A percentile compares a stretch with the other conserved stretches of the same genome.
These are phyloP conservation scores for Berghia stephanieae DNA, from an alignment of 1,140 invertebrate genomes.

Conservation along the genomic window DNA sequence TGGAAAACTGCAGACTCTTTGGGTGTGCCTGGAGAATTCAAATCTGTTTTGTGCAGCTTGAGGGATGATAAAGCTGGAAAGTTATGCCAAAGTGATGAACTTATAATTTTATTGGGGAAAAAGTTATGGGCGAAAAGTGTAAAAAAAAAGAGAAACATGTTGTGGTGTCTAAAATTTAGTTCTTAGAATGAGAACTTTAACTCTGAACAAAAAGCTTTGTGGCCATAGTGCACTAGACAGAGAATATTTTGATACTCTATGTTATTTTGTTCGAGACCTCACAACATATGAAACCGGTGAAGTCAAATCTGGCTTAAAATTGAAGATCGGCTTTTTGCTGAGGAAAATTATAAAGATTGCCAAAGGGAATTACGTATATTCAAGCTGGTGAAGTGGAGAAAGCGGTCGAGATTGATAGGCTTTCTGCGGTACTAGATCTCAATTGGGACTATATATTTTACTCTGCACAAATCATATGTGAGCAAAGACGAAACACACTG, in stretches of 20 bases:
- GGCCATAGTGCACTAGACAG: background rate
- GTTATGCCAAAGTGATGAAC: constrained; percentile 17
- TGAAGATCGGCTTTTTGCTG: background rate
- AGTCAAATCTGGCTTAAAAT: background rate
- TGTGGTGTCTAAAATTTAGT: background rate
- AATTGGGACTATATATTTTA: constrained; percentile 18
- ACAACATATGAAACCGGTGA: background rate
- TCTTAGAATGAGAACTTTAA: background rate
- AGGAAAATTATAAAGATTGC: background rate
- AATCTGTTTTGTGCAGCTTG: constrained; percentile 26
- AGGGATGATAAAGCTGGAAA: constrained; percentile 29
- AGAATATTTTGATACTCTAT: background rate
- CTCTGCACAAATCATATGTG: background rate
- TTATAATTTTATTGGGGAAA: constrained; percentile 23
- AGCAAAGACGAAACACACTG: background rate
- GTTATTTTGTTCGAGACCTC: background rate
- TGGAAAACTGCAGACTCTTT: no score
- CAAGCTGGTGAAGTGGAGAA: background rate
- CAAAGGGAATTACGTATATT: constrained; percentile 8
- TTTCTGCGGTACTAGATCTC: no score
- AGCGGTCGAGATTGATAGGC: background rate
- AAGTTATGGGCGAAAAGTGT: constrained; percentile 20
- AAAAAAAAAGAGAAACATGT: constrained; percentile 15
- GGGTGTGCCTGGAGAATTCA: background rate
- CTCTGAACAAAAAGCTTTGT: background rate